phyloP scores from a whole-genome alignment of 2,113 vertebrate species.

The Salvelinus alpinus region DNA sequence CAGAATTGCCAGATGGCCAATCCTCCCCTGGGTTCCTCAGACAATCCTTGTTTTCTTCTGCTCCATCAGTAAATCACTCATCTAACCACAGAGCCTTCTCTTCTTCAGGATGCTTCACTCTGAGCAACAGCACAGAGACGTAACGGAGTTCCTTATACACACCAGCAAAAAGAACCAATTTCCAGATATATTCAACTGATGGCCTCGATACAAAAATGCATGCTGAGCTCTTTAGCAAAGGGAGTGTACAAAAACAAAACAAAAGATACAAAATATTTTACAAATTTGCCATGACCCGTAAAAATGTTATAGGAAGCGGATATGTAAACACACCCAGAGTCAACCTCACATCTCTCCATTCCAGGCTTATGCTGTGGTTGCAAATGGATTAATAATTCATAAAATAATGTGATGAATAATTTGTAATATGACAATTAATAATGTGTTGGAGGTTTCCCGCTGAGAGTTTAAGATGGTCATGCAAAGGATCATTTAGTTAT shows the following conservation, averaged over 20 bases:
- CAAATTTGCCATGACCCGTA: no score
- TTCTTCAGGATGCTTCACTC: background rate
- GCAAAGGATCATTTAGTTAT: background rate
- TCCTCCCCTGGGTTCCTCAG: background rate
- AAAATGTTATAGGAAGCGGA: background rate
- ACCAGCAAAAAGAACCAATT: no score
- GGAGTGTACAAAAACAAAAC: no score
- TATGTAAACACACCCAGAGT: background rate
- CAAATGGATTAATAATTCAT: constrained; percentile 53
- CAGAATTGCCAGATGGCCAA: no score
- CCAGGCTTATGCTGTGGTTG: background rate
- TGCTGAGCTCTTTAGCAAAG: no score
- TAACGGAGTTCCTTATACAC: no score
- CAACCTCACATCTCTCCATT: background rate
- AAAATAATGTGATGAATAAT: constrained; percentile 57
- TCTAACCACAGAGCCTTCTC: background rate
- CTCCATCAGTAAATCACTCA: background rate
- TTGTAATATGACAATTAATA: constrained; percentile 17
- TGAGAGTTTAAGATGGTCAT: background rate
- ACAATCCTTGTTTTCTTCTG: background rate
- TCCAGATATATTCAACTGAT: no score
- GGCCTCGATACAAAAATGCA: no score
- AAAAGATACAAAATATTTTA: no score
- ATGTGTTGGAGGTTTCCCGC: constrained; percentile 8
- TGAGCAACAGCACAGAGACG: no score